A percentile compares a stretch with the other conserved stretches of the same genome.
Evolutionary conservation across 1,140 invertebrate species (phyloP).

Genomic region (Plectrocnemia conspersa): DNA sequence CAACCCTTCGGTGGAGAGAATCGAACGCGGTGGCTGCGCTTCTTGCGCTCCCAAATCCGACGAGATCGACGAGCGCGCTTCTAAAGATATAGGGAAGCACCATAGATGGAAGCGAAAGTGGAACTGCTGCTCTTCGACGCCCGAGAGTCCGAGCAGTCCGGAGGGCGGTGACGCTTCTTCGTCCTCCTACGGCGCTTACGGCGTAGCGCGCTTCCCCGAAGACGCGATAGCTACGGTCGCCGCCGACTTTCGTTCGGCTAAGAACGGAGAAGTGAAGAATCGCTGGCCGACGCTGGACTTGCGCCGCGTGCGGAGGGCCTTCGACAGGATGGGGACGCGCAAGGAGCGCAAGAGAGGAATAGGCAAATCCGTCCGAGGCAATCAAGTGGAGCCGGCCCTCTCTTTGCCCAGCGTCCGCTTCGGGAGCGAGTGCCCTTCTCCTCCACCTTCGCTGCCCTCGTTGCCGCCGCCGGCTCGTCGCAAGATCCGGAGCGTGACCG

Average conservation of each 20-base stretch:
- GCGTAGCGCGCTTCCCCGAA: slow-evolving; percentile 34
- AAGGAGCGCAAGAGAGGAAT: slow-evolving; percentile 31
- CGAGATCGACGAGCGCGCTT: slow-evolving; percentile 33
- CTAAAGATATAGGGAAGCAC: slow-evolving; percentile 42
- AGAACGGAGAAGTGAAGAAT: slow-evolving; percentile 1
- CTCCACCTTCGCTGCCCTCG: slow-evolving; percentile 44
- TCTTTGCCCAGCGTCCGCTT: slow-evolving; percentile 9
- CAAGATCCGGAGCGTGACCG: slow-evolving; percentile 41
- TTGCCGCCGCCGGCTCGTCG: slow-evolving; percentile 48
- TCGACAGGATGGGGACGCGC: slow-evolving; percentile 32
- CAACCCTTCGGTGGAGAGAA: slow-evolving; percentile 24
- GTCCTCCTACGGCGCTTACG: slow-evolving; percentile 32
- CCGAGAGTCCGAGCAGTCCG: slow-evolving; percentile 53
- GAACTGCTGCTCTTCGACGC: slow-evolving; percentile 54
- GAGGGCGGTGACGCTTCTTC: slow-evolving; percentile 30
- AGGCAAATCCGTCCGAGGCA: slow-evolving; percentile 36
- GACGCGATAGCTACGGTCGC: slow-evolving; percentile 37
- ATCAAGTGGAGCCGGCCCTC: slow-evolving; percentile 41
- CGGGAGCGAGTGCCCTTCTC: too few species aligned
- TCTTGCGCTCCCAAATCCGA: slow-evolving; percentile 37
- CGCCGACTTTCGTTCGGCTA: background rate
- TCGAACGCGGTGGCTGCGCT: slow-evolving; percentile 41
- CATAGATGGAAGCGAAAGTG: slow-evolving; percentile 49
- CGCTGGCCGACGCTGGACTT: slow-evolving; percentile 45
- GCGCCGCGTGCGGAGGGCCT: slow-evolving; percentile 39